Percentiles rank a stretch among this genome's conserved stretches.
These are phyloP conservation scores for Brachionus koreanus DNA, from an alignment of 1,140 invertebrate genomes.

Conservation along the genomic window DNA sequence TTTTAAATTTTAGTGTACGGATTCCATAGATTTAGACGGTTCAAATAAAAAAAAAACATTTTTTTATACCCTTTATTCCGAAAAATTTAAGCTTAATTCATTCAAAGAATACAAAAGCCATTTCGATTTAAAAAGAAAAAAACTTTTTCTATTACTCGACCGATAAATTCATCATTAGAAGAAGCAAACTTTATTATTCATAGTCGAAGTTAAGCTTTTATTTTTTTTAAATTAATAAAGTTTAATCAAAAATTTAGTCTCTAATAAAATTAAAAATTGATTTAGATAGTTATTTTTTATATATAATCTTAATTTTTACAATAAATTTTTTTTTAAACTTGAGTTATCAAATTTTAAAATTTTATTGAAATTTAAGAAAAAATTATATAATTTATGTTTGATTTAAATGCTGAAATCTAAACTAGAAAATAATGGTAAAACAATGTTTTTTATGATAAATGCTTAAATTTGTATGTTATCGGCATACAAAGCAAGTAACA, in stretches of 20 bases:
- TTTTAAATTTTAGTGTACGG: constrained; percentile 8
- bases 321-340: background rate
- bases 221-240: background rate
- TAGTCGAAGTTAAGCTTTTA: background rate
- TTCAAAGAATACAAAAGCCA: background rate
- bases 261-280: background rate
- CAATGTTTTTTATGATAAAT: background rate
- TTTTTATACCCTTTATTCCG: background rate
- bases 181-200: background rate
- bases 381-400: background rate
- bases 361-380: background rate
- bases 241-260: background rate
- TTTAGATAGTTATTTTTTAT: background rate
- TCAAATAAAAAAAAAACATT: background rate
- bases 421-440: background rate
- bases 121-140: background rate
- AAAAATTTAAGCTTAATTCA: background rate
- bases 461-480: background rate
- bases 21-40: constrained; percentile 3
- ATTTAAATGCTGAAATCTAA: background rate
- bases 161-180: background rate
- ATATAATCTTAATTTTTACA: too few species aligned
- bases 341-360: background rate
- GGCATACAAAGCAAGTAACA: background rate
- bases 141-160: background rate